Evolutionary conservation across 2,113 vertebrate species (phyloP).

Genomic region (Tenebrosternarchus preto): DNA sequence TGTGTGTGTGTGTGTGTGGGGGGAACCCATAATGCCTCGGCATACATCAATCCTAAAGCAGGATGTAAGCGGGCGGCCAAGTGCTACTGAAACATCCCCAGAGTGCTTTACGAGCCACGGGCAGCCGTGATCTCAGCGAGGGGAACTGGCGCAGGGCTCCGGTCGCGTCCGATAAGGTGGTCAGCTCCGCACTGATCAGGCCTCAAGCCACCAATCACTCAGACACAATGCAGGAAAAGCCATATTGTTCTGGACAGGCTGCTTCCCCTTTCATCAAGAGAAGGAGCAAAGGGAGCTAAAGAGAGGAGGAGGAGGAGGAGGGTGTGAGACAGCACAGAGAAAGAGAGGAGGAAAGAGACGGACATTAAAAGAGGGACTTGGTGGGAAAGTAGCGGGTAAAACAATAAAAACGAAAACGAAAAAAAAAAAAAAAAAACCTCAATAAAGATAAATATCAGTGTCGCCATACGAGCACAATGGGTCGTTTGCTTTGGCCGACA

Average conservation of each 20-base stretch:
- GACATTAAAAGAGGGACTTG: constrained; percentile 8
- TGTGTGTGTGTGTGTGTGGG: background rate
- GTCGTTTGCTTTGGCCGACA: constrained; percentile 54
- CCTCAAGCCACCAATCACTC: constrained; percentile 57
- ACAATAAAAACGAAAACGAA: background rate
- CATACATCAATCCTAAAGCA: constrained; percentile 10
- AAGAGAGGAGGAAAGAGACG: background rate
- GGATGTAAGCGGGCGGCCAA: constrained; percentile 26
- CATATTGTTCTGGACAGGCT: constrained; percentile 70
- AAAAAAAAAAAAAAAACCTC: background rate
- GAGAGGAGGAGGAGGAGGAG: background rate
- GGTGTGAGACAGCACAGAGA: background rate
- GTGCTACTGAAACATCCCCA: constrained; percentile 9
- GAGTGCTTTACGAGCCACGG: constrained; percentile 68
- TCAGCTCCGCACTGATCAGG: constrained; percentile 50
- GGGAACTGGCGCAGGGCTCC: constrained; percentile 23
- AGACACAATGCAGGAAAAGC: constrained; percentile 66
- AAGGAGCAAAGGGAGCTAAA: background rate
- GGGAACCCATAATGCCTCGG: background rate
- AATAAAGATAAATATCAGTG: constrained; percentile 63
- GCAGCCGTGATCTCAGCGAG: constrained; percentile 37
- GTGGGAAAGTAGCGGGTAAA: constrained; percentile 61
- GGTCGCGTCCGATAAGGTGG: constrained; percentile 45
- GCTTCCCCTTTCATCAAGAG: constrained; percentile 62
- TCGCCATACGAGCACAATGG: constrained; percentile 48